A percentile compares a stretch with the other conserved stretches of the same genome.
Evolutionary conservation across 2,888 invertebrate genomes (phyloP).

Genomic region (Drosophila affinis): DNA sequence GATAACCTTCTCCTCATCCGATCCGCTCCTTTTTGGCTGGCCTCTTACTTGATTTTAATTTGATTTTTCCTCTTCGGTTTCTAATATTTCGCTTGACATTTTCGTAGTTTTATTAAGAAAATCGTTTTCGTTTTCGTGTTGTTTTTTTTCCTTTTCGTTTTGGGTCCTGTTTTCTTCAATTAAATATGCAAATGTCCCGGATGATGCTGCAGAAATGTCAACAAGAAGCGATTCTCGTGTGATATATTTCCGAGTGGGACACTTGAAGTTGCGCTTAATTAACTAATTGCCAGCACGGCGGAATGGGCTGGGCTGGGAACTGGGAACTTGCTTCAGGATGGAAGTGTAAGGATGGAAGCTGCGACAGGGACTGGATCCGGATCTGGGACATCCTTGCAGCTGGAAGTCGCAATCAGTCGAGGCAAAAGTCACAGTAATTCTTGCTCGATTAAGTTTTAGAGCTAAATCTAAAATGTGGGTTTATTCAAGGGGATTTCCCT

Average conservation of each 20-base stretch:
- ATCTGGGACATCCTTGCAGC: neutral
- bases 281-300: slow-evolving; percentile 60
- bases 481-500: neutral
- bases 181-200: slow-evolving; percentile 71
- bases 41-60: slow-evolving; percentile 18
- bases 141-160: neutral
- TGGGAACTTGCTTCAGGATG: neutral
- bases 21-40: slow-evolving; percentile 6
- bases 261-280: slow-evolving; percentile 69
- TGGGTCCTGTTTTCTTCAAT: slow-evolving; percentile 52
- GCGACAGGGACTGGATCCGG: neutral
- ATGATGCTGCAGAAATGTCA: slow-evolving; percentile 76
- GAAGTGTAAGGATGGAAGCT: neutral
- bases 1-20: neutral
- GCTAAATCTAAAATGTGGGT: neutral
- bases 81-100: slow-evolving; percentile 36
- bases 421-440: neutral
- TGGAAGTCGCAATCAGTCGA: neutral
- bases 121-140: slow-evolving; percentile 8
- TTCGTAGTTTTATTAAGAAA: slow-evolving; percentile 52
- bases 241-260: slow-evolving; percentile 58
- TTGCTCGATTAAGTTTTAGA: neutral
- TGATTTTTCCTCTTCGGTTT: slow-evolving; percentile 3
- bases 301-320: neutral
- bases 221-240: slow-evolving; percentile 37